Percentiles rank a stretch among this genome's conserved stretches.
phyloP scores from a whole-genome alignment of 2,113 vertebrate genomes.

The Ochotona curzoniae region DNA sequence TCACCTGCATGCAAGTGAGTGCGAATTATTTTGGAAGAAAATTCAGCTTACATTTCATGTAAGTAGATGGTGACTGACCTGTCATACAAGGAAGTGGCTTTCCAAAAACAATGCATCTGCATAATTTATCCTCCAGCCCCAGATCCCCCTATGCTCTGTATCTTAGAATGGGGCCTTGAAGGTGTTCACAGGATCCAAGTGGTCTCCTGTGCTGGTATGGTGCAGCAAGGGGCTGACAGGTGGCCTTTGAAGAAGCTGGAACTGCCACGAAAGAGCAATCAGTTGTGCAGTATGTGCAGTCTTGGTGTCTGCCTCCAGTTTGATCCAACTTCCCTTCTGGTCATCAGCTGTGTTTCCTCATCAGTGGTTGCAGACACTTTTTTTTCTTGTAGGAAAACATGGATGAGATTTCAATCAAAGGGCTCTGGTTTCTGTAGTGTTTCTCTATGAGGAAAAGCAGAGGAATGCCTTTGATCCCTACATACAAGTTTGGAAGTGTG shows the following conservation, averaged over 20 bases:
- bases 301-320: neutral
- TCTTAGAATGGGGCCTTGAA: neutral
- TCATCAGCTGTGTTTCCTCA: neutral
- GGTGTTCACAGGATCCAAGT: neutral
- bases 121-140: neutral
- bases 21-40: neutral
- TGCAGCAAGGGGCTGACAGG: neutral
- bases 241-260: neutral
- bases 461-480: neutral
- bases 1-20: fast-evolving
- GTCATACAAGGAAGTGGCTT: neutral
- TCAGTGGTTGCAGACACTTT: neutral
- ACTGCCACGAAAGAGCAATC: neutral
- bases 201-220: neutral
- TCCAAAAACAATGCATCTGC: neutral
- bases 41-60: neutral
- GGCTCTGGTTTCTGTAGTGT: neutral
- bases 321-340: neutral
- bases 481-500: neutral
- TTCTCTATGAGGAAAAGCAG: neutral
- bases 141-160: no score
- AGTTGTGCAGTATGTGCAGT: no score
- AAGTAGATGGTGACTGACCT: neutral
- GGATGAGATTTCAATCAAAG: neutral
- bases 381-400: neutral